Evolutionary conservation across 2,113 vertebrate species (phyloP).

Genomic region (Micromys minutus): DNA sequence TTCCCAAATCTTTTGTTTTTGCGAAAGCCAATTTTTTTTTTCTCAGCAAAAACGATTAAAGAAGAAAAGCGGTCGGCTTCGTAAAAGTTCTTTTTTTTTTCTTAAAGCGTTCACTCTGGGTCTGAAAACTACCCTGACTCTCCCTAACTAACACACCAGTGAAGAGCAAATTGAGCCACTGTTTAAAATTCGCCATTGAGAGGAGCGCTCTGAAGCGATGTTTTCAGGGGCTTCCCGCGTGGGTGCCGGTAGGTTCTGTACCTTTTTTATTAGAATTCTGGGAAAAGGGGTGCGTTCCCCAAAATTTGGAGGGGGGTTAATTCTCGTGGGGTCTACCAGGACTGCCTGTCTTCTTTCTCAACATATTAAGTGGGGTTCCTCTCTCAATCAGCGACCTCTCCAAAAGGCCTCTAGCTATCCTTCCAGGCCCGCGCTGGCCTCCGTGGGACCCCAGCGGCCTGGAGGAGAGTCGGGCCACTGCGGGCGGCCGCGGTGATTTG

Average conservation of each 20-base stretch:
- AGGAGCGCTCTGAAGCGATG: not conserved
- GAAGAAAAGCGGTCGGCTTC: not conserved
- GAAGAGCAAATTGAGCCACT: not conserved
- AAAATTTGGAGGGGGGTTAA: not conserved
- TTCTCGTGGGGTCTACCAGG: not conserved
- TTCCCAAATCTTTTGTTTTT: conserved; percentile 7
- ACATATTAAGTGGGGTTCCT: not conserved
- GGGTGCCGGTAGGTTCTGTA: conserved; percentile 1
- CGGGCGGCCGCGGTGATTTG: conserved; percentile 83
- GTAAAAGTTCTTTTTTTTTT: not conserved
- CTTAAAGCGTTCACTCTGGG: not conserved
- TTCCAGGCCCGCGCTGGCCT: not conserved
- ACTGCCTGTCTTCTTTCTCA: not conserved
- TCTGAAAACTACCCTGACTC: not conserved
- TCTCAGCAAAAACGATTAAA: conserved; percentile 15
- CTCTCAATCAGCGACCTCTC: not conserved
- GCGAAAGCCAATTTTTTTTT: conserved; percentile 18
- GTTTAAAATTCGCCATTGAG: not conserved
- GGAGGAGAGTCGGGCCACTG: conserved; percentile 57
- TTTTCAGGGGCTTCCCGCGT: not conserved
- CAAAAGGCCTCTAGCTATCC: not conserved
- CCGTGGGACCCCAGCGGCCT: not conserved
- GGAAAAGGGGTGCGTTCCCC: not conserved
- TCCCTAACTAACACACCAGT: not conserved
- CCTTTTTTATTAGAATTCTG: not conserved